A percentile compares a stretch with the other conserved stretches of the same genome.
Evolutionary conservation across 2,888 invertebrate species (phyloP).

Genomic region (Pyrochroa serraticornis): DNA sequence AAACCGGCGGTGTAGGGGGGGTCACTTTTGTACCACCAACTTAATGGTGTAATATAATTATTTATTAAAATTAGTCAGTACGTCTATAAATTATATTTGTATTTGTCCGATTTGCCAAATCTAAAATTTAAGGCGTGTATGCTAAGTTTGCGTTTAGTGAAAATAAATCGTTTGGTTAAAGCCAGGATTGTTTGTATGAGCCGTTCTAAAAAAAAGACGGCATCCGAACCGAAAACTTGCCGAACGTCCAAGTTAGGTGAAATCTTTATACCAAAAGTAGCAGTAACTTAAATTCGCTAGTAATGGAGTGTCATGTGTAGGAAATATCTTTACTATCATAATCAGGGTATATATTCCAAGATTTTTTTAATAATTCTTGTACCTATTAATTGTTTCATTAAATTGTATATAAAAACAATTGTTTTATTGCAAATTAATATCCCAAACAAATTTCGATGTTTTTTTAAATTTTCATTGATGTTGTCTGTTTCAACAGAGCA

Average conservation of each 20-base stretch:
- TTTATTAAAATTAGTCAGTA: not conserved
- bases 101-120: constrained; percentile 11
- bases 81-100: constrained; percentile 6
- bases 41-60: constrained; percentile 8
- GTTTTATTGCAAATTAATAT: constrained; percentile 6
- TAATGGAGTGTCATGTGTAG: too few species aligned
- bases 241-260: not conserved
- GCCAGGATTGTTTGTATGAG: too few species aligned
- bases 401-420: constrained; percentile 32
- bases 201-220: too few species aligned
- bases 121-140: not conserved
- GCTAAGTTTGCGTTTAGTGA: not conserved
- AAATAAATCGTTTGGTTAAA: too few species aligned
- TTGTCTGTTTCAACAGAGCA: constrained; percentile 44
- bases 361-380: constrained; percentile 42
- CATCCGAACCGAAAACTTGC: not conserved
- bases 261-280: not conserved
- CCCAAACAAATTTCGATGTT: not conserved
- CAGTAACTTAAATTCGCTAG: too few species aligned
- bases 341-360: constrained; percentile 54
- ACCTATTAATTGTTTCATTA: constrained; percentile 43
- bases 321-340: constrained; percentile 36
- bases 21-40: too few species aligned
- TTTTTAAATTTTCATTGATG: too few species aligned
- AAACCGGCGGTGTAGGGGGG: too few species aligned